Evolutionary conservation across 2,888 invertebrate genomes (phyloP).

Genomic region (Cylloceria caligata): DNA sequence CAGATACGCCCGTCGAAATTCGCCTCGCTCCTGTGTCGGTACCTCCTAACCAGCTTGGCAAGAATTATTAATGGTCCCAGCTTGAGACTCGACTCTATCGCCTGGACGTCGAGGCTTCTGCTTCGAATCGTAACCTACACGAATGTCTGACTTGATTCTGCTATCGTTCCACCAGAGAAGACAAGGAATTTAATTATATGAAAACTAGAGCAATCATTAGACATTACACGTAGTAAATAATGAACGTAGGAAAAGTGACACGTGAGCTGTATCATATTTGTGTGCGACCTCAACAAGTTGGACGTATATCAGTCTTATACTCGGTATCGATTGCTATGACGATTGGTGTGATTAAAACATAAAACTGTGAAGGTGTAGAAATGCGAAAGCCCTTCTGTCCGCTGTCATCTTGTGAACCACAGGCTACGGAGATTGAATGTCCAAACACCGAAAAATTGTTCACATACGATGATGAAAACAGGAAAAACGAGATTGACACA

Average conservation of each 20-base stretch:
- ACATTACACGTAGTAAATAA: conserved; percentile 21
- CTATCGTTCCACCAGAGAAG: neutral
- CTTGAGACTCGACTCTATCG: conserved; percentile 44
- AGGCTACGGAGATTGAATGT: neutral
- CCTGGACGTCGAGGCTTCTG: conserved; percentile 28
- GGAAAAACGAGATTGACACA: neutral
- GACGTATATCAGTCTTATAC: neutral
- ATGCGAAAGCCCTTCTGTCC: neutral
- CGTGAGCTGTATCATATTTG: neutral
- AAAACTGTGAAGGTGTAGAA: neutral
- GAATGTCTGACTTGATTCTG: conserved; percentile 36
- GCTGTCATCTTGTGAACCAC: neutral
- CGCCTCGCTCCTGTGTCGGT: conserved; percentile 13
- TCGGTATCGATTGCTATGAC: too few relatives aligned
- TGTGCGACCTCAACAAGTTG: neutral
- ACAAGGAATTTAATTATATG: conserved; percentile 49
- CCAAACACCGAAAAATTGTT: conserved; percentile 16
- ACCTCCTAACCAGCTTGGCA: conserved; percentile 20
- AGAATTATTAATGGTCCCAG: conserved; percentile 63
- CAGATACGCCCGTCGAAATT: conserved; percentile 23
- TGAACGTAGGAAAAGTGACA: neutral
- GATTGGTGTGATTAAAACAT: neutral
- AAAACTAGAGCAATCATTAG: conserved; percentile 8
- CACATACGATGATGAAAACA: neutral
- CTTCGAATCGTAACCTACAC: conserved; percentile 22